These are phyloP conservation scores for Lepus townsendii DNA, from an alignment of 2,797 vertebrate genomes.

Conservation along the genomic window DNA sequence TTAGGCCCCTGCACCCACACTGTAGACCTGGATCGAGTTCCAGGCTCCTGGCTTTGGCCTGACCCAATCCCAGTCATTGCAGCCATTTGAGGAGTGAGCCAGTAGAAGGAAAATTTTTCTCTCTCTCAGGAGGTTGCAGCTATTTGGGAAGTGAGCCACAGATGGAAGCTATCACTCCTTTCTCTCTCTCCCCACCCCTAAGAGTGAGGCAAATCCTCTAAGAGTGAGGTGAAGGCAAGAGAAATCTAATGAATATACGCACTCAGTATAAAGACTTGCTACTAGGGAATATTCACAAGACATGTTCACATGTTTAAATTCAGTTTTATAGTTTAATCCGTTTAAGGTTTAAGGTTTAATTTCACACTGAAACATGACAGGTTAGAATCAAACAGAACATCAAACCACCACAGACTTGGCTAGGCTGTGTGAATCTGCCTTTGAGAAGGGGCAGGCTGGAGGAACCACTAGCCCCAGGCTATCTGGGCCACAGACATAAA, in stretches of 20 bases:
- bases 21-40: too few relatives aligned
- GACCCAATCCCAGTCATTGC: too few relatives aligned
- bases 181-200: too few relatives aligned
- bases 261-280: background rate
- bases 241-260: background rate
- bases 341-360: background rate
- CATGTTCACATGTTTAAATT: background rate
- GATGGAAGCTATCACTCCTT: too few relatives aligned
- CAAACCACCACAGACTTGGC: background rate
- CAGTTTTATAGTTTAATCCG: background rate
- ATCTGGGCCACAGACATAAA: background rate
- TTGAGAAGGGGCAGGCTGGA: background rate
- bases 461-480: too few relatives aligned
- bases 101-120: too few relatives aligned
- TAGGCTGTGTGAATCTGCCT: background rate
- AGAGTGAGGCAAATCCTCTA: background rate
- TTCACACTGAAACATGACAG: background rate
- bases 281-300: background rate
- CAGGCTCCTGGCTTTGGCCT: too few relatives aligned
- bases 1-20: too few relatives aligned
- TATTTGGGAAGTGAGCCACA: too few relatives aligned
- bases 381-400: conserved; percentile 3
- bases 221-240: background rate
- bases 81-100: too few relatives aligned
- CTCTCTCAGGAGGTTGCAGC: too few relatives aligned